Percentiles rank a stretch among this genome's conserved stretches.
phyloP scores from a whole-genome alignment of 2,888 invertebrate genomes.

The Melipona bicolor region DNA sequence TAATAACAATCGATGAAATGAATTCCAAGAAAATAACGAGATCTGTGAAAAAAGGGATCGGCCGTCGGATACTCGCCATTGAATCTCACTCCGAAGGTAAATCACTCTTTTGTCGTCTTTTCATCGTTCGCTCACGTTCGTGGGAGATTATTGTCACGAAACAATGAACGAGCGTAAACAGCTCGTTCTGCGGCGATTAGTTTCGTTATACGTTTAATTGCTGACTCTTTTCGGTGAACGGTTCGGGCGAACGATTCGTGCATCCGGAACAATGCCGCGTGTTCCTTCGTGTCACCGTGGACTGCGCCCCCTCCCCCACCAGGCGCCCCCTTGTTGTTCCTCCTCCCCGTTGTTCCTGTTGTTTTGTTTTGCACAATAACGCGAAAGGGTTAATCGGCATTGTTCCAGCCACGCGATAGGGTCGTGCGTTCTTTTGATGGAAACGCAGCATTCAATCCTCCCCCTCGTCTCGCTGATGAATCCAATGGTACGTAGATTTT shows the following conservation, averaged over 20 bases:
- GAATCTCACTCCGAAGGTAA: slow-evolving; percentile 14
- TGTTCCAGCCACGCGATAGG: slow-evolving; percentile 62
- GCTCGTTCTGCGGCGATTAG: slow-evolving; percentile 49
- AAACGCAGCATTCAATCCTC: slow-evolving; percentile 41
- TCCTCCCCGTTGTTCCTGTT: slow-evolving; percentile 33
- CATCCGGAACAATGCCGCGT: slow-evolving; percentile 54
- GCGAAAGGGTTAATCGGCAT: slow-evolving; percentile 63
- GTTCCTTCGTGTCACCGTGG: slow-evolving; percentile 42
- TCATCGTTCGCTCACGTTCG: neutral
- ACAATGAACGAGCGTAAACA: slow-evolving; percentile 57
- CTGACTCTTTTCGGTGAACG: slow-evolving; percentile 50
- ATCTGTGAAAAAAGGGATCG: neutral
- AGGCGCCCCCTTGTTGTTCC: slow-evolving; percentile 63
- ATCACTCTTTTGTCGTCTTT: slow-evolving; percentile 28
- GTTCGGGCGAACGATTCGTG: slow-evolving; percentile 23
- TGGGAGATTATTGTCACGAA: slow-evolving; percentile 42
- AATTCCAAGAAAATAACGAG: neutral
- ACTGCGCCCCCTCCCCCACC: slow-evolving; percentile 32
- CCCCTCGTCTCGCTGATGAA: slow-evolving; percentile 30
- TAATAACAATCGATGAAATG: too few species aligned
- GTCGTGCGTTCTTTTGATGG: slow-evolving; percentile 56
- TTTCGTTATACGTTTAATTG: slow-evolving; percentile 63
- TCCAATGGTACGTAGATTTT: neutral
- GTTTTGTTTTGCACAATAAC: slow-evolving; percentile 71
- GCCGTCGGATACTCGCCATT: neutral